Percentiles rank a stretch among this genome's conserved stretches.
Evolutionary conservation across 1,140 invertebrate species (phyloP).

Genomic region (Hycleus cichorii): DNA sequence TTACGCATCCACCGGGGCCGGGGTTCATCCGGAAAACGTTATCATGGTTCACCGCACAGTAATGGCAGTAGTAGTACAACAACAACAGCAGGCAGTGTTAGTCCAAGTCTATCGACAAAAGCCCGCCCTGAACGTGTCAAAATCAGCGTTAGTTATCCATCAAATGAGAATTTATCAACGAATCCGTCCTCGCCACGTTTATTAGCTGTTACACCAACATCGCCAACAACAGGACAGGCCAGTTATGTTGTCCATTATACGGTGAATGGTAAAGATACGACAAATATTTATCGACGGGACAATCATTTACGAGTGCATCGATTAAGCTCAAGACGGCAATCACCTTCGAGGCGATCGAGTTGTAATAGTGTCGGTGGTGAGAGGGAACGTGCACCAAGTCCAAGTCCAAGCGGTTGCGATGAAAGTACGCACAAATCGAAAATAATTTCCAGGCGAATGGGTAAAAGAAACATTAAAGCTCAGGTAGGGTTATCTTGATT

Average conservation of each 20-base stretch:
- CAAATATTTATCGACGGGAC: conserved; percentile 30
- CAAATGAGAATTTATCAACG: conserved; percentile 61
- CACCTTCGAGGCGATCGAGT: conserved; percentile 30
- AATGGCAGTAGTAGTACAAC: conserved; percentile 49
- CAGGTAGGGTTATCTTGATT: conserved; percentile 37
- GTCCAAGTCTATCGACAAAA: conserved; percentile 51
- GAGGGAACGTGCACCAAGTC: conserved; percentile 37
- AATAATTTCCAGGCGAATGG: conserved; percentile 62
- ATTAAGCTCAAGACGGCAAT: conserved; percentile 25
- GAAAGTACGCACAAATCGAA: conserved; percentile 51
- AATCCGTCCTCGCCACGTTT: conserved; percentile 27
- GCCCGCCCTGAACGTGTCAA: conserved; percentile 66
- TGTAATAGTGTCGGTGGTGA: conserved; percentile 28
- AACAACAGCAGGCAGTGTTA: conserved; percentile 48
- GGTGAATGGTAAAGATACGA: conserved; percentile 42
- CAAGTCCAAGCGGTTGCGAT: conserved; percentile 47
- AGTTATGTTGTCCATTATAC: conserved; percentile 53
- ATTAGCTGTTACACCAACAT: conserved; percentile 33
- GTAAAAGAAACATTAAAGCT: conserved; percentile 78
- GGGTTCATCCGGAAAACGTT: conserved; percentile 48
- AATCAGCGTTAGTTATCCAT: conserved; percentile 76
- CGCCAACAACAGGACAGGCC: conserved; percentile 41
- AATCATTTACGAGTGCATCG: conserved; percentile 42
- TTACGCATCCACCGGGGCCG: conserved; percentile 83
- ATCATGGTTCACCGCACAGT: conserved; percentile 50